A percentile compares a stretch with the other conserved stretches of the same genome.
phyloP scores from a whole-genome alignment of 2,888 invertebrate genomes.

The Pilophorus perplexus region DNA sequence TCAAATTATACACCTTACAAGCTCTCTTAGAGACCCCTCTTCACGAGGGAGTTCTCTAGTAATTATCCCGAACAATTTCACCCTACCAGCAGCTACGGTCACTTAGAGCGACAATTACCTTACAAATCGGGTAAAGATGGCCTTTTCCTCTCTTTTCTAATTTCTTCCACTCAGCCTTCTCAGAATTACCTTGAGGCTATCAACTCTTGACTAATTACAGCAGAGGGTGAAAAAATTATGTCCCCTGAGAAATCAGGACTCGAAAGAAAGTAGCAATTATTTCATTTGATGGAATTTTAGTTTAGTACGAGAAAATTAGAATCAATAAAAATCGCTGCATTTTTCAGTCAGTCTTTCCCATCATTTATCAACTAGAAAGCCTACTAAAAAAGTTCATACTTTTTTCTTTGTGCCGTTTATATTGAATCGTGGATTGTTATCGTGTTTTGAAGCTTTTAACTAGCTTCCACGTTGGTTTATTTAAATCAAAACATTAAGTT shows the following conservation, averaged over 20 bases:
- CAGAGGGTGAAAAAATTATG: not conserved
- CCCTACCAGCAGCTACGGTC: constrained; percentile 22
- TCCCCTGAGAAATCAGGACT: not conserved
- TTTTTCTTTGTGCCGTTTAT: no score
- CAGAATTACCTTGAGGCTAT: constrained; percentile 14
- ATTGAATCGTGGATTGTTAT: no score
- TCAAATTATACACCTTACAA: constrained; percentile 3
- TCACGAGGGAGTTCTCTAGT: constrained; percentile 3
- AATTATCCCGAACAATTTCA: constrained; percentile 12
- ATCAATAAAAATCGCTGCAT: no score
- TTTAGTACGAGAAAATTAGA: no score
- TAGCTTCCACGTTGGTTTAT: no score
- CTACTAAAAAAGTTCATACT: no score
- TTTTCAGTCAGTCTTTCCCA: no score
- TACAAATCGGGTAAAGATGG: constrained; percentile 24
- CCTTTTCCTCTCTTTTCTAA: constrained; percentile 19
- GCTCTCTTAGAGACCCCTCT: not conserved
- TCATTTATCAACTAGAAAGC: no score
- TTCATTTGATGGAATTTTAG: no score
- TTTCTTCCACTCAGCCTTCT: constrained; percentile 1
- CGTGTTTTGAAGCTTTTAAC: no score
- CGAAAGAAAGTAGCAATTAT: no score
- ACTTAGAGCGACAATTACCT: constrained; percentile 22
- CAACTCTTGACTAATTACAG: not conserved
- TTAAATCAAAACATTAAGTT: no score